Evolutionary conservation across 2,797 vertebrate species (phyloP).

Genomic region (Pantherophis vulpinus): DNA sequence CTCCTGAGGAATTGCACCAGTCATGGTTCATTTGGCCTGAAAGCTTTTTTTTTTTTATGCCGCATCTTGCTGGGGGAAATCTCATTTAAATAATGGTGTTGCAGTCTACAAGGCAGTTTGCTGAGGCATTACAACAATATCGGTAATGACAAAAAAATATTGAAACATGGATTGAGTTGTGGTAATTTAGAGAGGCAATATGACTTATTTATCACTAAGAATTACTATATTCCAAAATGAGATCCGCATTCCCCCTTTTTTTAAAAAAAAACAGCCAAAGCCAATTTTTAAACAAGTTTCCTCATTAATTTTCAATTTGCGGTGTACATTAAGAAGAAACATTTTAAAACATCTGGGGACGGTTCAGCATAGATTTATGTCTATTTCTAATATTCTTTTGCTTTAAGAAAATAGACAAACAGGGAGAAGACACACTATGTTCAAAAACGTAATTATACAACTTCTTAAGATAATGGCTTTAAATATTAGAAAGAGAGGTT

Average conservation of each 20-base stretch:
- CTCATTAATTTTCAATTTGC: slow-evolving; percentile 69
- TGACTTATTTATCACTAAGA: slow-evolving; percentile 56
- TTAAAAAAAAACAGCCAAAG: slow-evolving; percentile 31
- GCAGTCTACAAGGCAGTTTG: slow-evolving; percentile 16
- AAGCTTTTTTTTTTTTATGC: slow-evolving; percentile 32
- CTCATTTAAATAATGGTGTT: slow-evolving; percentile 39
- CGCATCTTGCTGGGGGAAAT: slow-evolving; percentile 35
- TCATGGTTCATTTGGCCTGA: slow-evolving; percentile 45
- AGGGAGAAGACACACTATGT: slow-evolving; percentile 39
- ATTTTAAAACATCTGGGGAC: slow-evolving; percentile 51
- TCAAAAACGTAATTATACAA: neutral
- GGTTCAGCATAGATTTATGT: slow-evolving; percentile 51
- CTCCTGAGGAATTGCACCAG: neutral
- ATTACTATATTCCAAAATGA: slow-evolving; percentile 45
- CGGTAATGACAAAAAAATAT: slow-evolving; percentile 21
- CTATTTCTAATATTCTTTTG: slow-evolving; percentile 54
- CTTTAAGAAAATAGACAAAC: slow-evolving; percentile 44
- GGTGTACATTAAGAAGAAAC: slow-evolving; percentile 44
- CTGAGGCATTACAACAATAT: slow-evolving; percentile 34
- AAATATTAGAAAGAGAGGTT: slow-evolving; percentile 7
- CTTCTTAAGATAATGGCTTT: slow-evolving; percentile 36
- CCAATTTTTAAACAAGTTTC: slow-evolving; percentile 61
- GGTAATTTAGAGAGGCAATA: slow-evolving; percentile 52
- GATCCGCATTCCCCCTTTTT: slow-evolving; percentile 38
- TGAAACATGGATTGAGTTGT: slow-evolving; percentile 54